A percentile compares a stretch with the other conserved stretches of the same genome.
phyloP scores from a whole-genome alignment of 2,797 vertebrate species.

The Bradypus variegatus region DNA sequence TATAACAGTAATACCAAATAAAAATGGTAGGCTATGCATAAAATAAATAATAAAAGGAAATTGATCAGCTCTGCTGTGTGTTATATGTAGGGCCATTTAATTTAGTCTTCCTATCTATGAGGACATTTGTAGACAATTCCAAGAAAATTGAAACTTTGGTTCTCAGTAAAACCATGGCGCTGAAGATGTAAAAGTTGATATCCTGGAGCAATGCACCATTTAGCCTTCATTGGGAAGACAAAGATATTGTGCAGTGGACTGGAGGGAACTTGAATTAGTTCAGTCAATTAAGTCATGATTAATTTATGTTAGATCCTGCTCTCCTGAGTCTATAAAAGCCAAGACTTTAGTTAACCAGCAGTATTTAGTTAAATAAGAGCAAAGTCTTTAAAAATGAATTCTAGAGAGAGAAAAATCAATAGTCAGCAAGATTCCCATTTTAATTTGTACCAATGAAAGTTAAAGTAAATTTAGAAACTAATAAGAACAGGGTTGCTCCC shows the following conservation, averaged over 20 bases:
- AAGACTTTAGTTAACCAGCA: constrained; percentile 71
- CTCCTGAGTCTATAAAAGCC: constrained; percentile 73
- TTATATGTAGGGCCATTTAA: not conserved
- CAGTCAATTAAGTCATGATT: constrained; percentile 82
- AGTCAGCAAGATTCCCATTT: constrained; percentile 60
- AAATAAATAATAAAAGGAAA: constrained; percentile 30
- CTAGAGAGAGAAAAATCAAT: constrained; percentile 59
- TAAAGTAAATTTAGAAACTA: constrained; percentile 51
- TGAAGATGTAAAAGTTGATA: constrained; percentile 37
- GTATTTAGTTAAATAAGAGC: constrained; percentile 75
- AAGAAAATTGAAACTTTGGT: constrained; percentile 67
- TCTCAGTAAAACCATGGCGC: constrained; percentile 27
- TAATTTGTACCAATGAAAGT: constrained; percentile 64
- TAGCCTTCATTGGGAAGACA: constrained; percentile 70
- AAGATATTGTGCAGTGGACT: constrained; percentile 72
- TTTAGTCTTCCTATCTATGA: constrained; percentile 33
- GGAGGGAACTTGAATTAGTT: constrained; percentile 74
- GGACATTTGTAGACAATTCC: constrained; percentile 55
- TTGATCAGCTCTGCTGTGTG: constrained; percentile 25
- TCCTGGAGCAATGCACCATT: constrained; percentile 64
- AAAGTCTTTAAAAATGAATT: constrained; percentile 73
- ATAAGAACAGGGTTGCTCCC: constrained; percentile 12
- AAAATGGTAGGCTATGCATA: constrained; percentile 20
- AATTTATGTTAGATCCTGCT: constrained; percentile 75
- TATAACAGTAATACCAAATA: constrained; percentile 47